Evolutionary conservation across 2,113 vertebrate genomes (phyloP), one percentile per base, ranked within the genome.

Genomic region (Trogon melanurus): DNA sequence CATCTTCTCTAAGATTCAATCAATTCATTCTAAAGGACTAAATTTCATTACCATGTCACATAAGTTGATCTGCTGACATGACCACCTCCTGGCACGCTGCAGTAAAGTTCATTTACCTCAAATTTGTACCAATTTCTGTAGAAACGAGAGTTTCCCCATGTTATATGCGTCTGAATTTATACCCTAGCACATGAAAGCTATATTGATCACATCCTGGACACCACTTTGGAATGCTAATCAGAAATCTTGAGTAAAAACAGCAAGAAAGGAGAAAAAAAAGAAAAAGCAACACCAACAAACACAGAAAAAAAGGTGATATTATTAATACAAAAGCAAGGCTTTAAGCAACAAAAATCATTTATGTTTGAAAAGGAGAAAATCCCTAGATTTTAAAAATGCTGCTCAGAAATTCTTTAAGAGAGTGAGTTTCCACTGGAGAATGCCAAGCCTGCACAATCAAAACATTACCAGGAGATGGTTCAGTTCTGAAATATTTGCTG

Each of bases 361-460:
- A 16, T 32, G 56, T 45, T 83, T 56, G 45, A 75, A 84, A 91
- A 79, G 61, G 26, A 44, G n/a, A 75, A 93, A 66, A 58, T 7
- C 45, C 25, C 64, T 54, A 57, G 41, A 81, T 94, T 95, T 92
- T 65, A 82, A 94, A 81, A 89, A 60, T 0, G 50, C 79, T 96
- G 79, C 62, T 47, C 45, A 89, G 89, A 89, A 95, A 93, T 93
- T 87, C 91, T 75, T 79, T 57, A 14, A 11, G 45, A 45, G 54
- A 91, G 58, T 4, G 20, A 82, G 58, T 91, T 94, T 95, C 84
- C 84, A 91, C 8, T 45, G 50, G 38, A 67, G 89, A 89, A 66
- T 32, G 87, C 87, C 94, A 95, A 87, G 79, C 19, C 66, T 85
- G 53, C 84, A 22, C 65, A 79, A 91, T n/a, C 76, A 30, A 92